Base-by-base conservation (phyloP, 2,113 vertebrate species). In the Tragulus kanchil region DNA sequence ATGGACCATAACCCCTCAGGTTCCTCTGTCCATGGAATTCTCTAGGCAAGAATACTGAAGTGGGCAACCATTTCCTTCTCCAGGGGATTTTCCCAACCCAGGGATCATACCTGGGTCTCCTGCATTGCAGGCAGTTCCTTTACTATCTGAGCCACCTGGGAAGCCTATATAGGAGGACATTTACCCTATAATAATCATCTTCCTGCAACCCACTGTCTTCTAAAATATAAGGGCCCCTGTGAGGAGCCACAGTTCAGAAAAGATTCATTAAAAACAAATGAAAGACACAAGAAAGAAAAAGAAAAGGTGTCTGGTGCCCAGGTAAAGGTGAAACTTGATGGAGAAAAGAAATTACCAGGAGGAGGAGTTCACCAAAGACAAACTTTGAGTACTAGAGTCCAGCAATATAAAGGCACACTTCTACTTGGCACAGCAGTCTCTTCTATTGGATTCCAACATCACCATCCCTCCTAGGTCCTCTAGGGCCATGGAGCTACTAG, bases 231-330 rank as follows among this genome's bases (percentile, higher is more conserved):
- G 56, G 25, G 65, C 86, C 16, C 77, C 45, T 2, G 4, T 26
- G 16, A 89, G 52, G 50, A 31, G 2, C 21, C 56, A 65, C 16
- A 50, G 9, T 11, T 56, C 85, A 13, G 54, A 94, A 61, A 42
- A 87, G 36, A 92, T 75, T 92, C 59, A 84, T 83, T 79, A 11
- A 12, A 93, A 13, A 26, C 26, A 79, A 91, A 93, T 67, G 31
- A 90, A 52, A 84, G 45, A 93, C 85, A 83, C 14, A 73, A 88
- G 12, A 45, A 62, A 65, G 50, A 86, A 78, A 58, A 85, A 92
- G 61, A 54, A 84, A 6, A 95, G 21, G 8, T 88, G 26, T 67
- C 42, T 48, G 13, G 10, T 82, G 91, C 6, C 15, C 42, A 85
- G 3, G 11, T 58, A 90, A 90, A 94, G 26, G 56, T 97, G 28